Evolutionary conservation across 2,888 invertebrate genomes (phyloP).

Genomic region (Limnephilus marmoratus): DNA sequence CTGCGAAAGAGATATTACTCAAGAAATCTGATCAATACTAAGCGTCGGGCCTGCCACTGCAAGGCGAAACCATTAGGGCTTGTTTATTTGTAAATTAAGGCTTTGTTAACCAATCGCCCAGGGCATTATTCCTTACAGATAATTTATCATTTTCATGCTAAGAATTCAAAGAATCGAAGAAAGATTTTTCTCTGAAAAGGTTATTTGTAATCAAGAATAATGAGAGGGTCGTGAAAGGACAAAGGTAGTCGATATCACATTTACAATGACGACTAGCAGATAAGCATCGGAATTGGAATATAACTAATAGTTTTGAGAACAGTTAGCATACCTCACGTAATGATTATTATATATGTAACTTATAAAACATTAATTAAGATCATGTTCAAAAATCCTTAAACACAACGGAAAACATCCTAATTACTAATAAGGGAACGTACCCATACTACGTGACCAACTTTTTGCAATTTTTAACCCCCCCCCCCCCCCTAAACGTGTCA

Average conservation of each 20-base stretch:
- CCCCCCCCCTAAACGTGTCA: too few relatives aligned
- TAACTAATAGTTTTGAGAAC: background rate
- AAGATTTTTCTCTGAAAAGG: background rate
- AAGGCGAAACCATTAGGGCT: background rate
- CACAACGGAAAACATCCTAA: too few relatives aligned
- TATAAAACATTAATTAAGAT: too few relatives aligned
- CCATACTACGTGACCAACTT: too few relatives aligned
- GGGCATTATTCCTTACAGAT: background rate
- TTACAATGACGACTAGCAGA: too few relatives aligned
- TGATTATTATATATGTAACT: too few relatives aligned
- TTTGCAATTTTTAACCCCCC: too few relatives aligned
- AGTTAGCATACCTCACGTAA: too few relatives aligned
- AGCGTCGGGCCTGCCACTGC: background rate
- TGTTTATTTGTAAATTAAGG: background rate
- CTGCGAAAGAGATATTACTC: conserved; percentile 10
- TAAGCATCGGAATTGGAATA: background rate
- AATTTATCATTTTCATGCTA: background rate
- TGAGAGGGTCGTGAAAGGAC: background rate
- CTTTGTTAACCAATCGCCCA: background rate
- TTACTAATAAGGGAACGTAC: too few relatives aligned
- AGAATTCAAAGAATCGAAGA: background rate
- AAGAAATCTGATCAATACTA: conserved; percentile 22
- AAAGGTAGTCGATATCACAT: background rate
- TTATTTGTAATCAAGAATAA: background rate
- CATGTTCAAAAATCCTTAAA: too few relatives aligned